Conservation (phyloP, 2,113 vertebrate species). For the Petrocephalus zakoni region DNA sequence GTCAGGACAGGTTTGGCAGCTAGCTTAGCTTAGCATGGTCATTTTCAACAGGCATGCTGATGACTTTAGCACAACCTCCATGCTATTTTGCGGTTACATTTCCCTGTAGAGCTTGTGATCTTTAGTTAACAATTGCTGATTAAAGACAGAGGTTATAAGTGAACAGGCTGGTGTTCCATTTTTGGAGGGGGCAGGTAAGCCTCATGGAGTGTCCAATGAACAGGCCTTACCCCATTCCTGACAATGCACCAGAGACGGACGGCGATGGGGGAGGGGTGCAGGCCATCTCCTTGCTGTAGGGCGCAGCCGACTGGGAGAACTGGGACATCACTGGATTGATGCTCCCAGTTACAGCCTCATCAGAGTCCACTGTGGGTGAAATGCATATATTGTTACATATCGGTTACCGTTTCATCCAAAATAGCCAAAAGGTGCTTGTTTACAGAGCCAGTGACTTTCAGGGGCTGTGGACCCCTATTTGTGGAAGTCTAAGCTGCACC, state of each 20-base stretch:
- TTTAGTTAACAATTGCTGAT: neutral
- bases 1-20: neutral
- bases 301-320: conserved; percentile 53
- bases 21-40: neutral
- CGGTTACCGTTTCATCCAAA: neutral
- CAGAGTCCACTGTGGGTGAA: conserved; percentile 71
- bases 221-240: conserved; percentile 67
- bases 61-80: neutral
- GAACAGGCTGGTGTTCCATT: neutral
- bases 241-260: conserved; percentile 74
- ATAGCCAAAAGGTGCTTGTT: neutral
- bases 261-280: conserved; percentile 81
- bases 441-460: neutral
- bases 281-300: conserved; percentile 73
- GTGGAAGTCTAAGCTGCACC: neutral
- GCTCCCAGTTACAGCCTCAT: conserved; percentile 73
- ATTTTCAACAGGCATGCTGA: neutral
- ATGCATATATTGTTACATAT: neutral
- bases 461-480: neutral
- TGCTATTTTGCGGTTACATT: neutral
- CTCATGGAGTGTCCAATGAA: neutral
- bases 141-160: neutral
- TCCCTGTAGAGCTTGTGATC: neutral
- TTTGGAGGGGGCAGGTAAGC: neutral
- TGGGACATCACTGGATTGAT: conserved; percentile 68